Percentiles rank a stretch among this genome's conserved stretches.
Conservation (phyloP, 2,797 vertebrate species). For the Falco berigora region DNA sequence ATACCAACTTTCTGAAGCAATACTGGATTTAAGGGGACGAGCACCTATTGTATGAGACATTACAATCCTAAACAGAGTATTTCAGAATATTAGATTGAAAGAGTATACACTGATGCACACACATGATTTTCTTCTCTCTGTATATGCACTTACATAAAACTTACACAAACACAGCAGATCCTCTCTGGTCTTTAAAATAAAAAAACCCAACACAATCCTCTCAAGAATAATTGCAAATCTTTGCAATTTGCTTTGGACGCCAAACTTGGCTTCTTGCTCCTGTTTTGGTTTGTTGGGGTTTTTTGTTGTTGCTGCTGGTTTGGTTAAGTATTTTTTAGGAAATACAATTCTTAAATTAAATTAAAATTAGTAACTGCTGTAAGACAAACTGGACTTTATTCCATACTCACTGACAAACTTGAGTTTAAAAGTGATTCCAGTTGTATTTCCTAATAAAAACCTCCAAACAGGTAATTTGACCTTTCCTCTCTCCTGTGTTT, state of each 20-base stretch:
- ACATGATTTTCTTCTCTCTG: not conserved
- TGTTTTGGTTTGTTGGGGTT: not conserved
- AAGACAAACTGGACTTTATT: not conserved
- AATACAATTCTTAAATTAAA: not conserved
- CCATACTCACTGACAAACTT: not conserved
- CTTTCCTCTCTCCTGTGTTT: not conserved
- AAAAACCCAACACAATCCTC: not conserved
- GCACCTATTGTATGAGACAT: accelerated
- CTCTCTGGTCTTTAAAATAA: not conserved
- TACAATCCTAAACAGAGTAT: not conserved
- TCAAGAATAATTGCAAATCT: not conserved
- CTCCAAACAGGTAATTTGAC: not conserved
- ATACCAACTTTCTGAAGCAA: accelerated
- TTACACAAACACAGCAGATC: not conserved
- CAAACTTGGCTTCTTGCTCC: not conserved
- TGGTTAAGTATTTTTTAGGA: not conserved
- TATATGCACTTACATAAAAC: not conserved
- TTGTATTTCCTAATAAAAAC: not conserved
- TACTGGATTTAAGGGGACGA: not conserved
- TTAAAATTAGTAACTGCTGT: not conserved
- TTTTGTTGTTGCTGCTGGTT: not conserved
- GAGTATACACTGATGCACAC: not conserved
- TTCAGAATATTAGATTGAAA: not conserved
- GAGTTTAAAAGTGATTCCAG: not conserved
- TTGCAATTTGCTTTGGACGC: not conserved